Evolutionary conservation across 1,140 invertebrate species (phyloP).

Genomic region (Drosophila punjabiensis): DNA sequence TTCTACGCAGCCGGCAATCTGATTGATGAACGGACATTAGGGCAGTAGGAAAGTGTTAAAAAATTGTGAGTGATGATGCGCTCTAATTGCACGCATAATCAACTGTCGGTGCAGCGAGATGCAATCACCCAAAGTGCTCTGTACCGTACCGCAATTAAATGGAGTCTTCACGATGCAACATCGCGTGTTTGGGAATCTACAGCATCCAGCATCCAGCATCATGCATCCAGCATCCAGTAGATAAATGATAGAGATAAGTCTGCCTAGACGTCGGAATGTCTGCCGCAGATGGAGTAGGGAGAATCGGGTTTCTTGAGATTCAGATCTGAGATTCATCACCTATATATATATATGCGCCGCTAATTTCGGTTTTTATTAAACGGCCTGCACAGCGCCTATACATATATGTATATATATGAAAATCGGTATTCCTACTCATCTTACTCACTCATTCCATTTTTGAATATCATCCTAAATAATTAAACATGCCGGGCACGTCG

Average conservation of each 20-base stretch:
- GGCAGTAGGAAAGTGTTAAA: constrained; percentile 77
- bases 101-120: constrained; percentile 50
- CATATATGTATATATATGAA: no score
- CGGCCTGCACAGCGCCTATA: constrained; percentile 50
- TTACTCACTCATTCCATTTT: constrained; percentile 57
- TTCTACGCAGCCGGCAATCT: constrained; percentile 67
- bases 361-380: constrained; percentile 79
- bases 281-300: constrained; percentile 31
- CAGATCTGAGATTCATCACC: constrained; percentile 31
- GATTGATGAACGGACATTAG: constrained; percentile 79
- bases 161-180: constrained; percentile 48
- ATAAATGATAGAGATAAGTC: constrained; percentile 69
- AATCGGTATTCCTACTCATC: constrained; percentile 74
- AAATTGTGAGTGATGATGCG: constrained; percentile 81
- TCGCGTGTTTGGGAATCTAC: constrained; percentile 65
- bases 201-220: constrained; percentile 14
- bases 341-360: constrained; percentile 63
- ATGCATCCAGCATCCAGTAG: constrained; percentile 11
- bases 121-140: constrained; percentile 68
- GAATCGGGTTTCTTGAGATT: constrained; percentile 11
- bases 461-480: constrained; percentile 81
- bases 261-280: constrained; percentile 67
- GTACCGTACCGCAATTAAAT: constrained; percentile 67
- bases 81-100: constrained; percentile 79
- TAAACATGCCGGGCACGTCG: constrained; percentile 77